Percentiles rank a stretch among this genome's conserved stretches.
These are phyloP conservation scores for Malurus splendens DNA, from an alignment of 2,797 vertebrate species.

Conservation along the genomic window DNA sequence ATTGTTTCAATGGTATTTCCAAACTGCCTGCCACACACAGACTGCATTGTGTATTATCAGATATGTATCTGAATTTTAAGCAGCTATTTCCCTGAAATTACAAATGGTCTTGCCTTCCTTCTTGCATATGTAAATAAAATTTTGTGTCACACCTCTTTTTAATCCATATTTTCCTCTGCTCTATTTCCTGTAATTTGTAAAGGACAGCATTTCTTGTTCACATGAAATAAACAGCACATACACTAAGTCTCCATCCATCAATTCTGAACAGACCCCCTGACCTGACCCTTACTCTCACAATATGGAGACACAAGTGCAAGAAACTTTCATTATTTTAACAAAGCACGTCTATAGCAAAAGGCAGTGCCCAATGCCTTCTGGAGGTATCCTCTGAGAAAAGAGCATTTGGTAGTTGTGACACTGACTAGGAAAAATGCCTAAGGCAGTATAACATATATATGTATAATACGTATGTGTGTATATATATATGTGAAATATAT, in stretches of 20 bases:
- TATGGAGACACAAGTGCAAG: not conserved
- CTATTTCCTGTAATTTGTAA: not conserved
- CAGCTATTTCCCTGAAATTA: not conserved
- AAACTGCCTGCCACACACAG: not conserved
- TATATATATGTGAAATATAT: not conserved
- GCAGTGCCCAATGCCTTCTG: not conserved
- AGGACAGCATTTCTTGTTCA: not conserved
- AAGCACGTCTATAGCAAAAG: not conserved
- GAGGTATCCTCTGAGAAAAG: not conserved
- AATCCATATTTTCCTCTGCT: not conserved
- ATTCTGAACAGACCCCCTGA: not conserved
- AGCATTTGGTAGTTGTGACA: not conserved
- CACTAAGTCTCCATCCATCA: not conserved
- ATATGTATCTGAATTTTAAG: not conserved
- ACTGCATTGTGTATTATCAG: not conserved
- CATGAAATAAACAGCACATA: not conserved
- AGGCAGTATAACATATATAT: not conserved
- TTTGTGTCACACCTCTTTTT: not conserved
- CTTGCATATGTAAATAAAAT: not conserved
- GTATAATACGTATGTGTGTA: not conserved
- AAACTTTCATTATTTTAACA: not conserved
- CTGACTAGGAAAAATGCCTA: not conserved
- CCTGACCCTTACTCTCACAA: not conserved
- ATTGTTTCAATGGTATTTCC: not conserved
- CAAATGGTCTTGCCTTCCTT: slow-evolving; percentile 11